Conservation (phyloP, 2,797 vertebrate species). For the Pseudopleuronectes americanus region DNA sequence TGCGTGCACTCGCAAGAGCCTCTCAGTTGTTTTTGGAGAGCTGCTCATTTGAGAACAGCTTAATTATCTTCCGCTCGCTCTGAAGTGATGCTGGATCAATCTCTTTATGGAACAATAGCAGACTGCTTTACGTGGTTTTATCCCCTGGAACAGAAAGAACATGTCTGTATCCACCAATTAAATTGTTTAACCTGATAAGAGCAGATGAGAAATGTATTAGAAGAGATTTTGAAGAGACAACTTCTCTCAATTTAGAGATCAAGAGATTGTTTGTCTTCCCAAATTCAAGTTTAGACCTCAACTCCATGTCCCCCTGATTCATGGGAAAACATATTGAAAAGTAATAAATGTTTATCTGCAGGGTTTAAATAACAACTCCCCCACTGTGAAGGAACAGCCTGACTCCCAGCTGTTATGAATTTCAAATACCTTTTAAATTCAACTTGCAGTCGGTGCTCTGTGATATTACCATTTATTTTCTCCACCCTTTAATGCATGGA, state of each 20-base stretch:
- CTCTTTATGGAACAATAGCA: slow-evolving; percentile 3
- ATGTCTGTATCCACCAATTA: not conserved
- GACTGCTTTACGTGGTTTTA: not conserved
- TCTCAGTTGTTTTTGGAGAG: slow-evolving; percentile 33
- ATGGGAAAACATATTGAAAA: slow-evolving; percentile 6
- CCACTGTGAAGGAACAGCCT: not conserved
- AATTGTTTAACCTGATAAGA: not conserved
- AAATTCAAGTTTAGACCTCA: not conserved
- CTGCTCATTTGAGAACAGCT: slow-evolving; percentile 34
- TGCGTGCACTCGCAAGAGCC: slow-evolving; percentile 11
- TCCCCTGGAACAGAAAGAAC: not conserved
- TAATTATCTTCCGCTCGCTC: slow-evolving; percentile 46
- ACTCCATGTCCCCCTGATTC: not conserved
- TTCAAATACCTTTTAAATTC: slow-evolving; percentile 8
- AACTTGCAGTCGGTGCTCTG: not conserved
- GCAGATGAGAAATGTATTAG: not conserved
- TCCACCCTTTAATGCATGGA: not conserved
- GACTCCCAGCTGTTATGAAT: slow-evolving; percentile 8
- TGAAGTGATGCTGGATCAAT: slow-evolving; percentile 22
- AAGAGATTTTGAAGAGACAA: not conserved
- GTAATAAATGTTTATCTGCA: slow-evolving; percentile 13
- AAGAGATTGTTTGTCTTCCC: slow-evolving; percentile 1
- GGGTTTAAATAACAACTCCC: slow-evolving; percentile 4
- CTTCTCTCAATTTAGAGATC: not conserved
- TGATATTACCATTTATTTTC: not conserved